Evolutionary conservation across 2,113 vertebrate species (phyloP).

Genomic region (Chlorodrepanis virens): DNA sequence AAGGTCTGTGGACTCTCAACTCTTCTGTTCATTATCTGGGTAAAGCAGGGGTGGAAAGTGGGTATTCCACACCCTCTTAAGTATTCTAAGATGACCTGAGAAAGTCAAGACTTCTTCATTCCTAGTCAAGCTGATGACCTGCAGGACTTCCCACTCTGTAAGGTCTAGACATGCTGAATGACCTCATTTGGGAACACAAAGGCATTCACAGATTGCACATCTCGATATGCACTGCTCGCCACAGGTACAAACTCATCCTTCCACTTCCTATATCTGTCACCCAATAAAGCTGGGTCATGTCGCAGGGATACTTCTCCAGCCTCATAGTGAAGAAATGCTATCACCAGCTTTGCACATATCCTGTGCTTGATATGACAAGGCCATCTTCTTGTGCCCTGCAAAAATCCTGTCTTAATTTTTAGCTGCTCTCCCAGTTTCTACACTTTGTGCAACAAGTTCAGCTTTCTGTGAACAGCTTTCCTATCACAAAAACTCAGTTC

Average conservation of each 20-base stretch:
- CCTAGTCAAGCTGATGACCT: not conserved
- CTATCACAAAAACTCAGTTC: not conserved
- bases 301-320: not conserved
- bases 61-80: not conserved
- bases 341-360: not conserved
- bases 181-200: not conserved
- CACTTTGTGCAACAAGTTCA: accelerated
- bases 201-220: not conserved
- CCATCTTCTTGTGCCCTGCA: not conserved
- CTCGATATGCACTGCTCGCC: not conserved
- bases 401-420: not conserved
- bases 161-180: not conserved
- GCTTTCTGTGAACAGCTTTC: not conserved
- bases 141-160: not conserved
- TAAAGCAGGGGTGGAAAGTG: not conserved
- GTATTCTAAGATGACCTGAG: not conserved
- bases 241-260: not conserved
- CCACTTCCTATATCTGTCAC: not conserved
- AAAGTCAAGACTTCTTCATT: not conserved
- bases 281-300: accelerated
- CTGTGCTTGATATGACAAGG: not conserved
- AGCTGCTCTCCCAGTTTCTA: not conserved
- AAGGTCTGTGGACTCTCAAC: not conserved
- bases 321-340: not conserved
- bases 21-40: not conserved